These are phyloP conservation scores for Campoletis sonorensis DNA, from an alignment of 1,140 invertebrate species.

Conservation along the genomic window DNA sequence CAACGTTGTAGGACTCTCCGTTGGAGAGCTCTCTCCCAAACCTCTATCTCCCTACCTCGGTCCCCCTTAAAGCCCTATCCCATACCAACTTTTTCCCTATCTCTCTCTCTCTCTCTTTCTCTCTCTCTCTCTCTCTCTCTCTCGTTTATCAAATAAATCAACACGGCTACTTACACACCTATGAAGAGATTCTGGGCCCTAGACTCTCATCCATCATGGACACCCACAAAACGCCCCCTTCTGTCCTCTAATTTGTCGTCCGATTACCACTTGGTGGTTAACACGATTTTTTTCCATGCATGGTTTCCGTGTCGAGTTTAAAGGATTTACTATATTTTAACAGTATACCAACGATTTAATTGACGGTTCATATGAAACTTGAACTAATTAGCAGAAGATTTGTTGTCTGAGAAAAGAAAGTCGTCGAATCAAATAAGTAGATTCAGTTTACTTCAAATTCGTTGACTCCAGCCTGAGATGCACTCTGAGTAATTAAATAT, in stretches of 20 bases:
- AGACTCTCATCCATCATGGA: neutral
- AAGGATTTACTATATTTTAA: too few relatives aligned
- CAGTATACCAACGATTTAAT: neutral
- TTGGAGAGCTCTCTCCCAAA: slow-evolving; percentile 66
- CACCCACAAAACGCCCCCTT: neutral
- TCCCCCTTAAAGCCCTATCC: slow-evolving; percentile 68
- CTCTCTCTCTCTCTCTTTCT: neutral
- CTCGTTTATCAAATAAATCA: slow-evolving; percentile 76
- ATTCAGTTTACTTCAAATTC: too few relatives aligned
- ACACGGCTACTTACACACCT: slow-evolving; percentile 73
- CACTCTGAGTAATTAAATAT: too few relatives aligned
- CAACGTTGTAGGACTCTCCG: slow-evolving; percentile 74
- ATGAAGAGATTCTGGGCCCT: slow-evolving; percentile 62
- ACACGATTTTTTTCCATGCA: too few relatives aligned
- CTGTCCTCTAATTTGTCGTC: neutral
- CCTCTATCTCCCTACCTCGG: slow-evolving; percentile 42
- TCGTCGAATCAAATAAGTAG: too few relatives aligned
- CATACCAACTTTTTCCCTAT: slow-evolving; percentile 43
- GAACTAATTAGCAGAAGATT: too few relatives aligned
- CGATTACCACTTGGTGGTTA: neutral
- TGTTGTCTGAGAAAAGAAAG: too few relatives aligned
- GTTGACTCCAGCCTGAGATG: too few relatives aligned
- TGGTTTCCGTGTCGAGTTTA: too few relatives aligned
- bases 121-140: slow-evolving; percentile 48
- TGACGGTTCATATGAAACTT: neutral